Conservation (phyloP, 2,797 vertebrate species). For the Ctenopoma multispine region DNA sequence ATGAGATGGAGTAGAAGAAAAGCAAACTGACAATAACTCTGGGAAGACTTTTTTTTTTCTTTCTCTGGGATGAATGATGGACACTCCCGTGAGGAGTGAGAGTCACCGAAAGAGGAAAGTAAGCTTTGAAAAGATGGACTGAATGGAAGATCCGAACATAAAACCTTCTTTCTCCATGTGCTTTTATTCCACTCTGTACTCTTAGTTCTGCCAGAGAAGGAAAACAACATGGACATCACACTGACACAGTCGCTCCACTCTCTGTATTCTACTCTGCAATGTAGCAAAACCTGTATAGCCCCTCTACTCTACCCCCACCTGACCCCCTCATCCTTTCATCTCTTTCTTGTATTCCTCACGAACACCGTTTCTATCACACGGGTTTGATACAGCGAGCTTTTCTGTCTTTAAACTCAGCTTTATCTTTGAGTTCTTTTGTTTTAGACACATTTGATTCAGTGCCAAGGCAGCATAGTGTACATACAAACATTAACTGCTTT, state of each 20-base stretch:
- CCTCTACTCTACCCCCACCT: conserved; percentile 30
- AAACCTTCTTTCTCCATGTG: conserved; percentile 48
- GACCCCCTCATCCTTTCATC: conserved; percentile 36
- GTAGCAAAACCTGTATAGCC: conserved; percentile 77
- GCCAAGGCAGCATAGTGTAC: conserved; percentile 78
- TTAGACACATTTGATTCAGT: conserved; percentile 70
- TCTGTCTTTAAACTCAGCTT: conserved; percentile 65
- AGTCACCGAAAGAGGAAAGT: conserved; percentile 35
- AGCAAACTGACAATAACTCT: conserved; percentile 62
- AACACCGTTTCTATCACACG: conserved; percentile 59
- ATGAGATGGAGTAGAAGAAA: conserved; percentile 61
- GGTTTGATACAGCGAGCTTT: conserved; percentile 69
- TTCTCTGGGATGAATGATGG: conserved; percentile 65
- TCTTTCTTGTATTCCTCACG: conserved; percentile 38
- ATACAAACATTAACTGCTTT: conserved; percentile 58
- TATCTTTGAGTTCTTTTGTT: conserved; percentile 62
- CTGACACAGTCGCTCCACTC: conserved; percentile 37
- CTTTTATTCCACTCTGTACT: conserved; percentile 58
- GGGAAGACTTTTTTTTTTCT: conserved; percentile 70
- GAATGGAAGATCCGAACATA: conserved; percentile 56
- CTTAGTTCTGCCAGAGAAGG: conserved; percentile 40
- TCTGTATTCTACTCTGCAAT: conserved; percentile 68
- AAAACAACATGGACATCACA: conserved; percentile 42
- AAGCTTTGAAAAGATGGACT: conserved; percentile 35
- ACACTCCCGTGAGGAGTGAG: conserved; percentile 56